Conservation (phyloP, 2,888 invertebrate genomes). For the Actias luna region DNA sequence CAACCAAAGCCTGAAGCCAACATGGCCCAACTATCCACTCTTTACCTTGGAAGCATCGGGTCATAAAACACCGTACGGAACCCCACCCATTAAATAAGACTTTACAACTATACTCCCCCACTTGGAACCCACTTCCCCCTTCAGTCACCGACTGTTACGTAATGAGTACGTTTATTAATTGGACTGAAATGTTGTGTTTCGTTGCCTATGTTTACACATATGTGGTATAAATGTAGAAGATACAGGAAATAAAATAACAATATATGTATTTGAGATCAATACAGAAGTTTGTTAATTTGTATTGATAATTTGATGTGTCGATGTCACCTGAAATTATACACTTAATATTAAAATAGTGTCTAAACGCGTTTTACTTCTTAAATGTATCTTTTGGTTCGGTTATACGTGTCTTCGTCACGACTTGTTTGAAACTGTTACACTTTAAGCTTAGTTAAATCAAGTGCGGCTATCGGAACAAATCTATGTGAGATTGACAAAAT, state of each 20-base stretch:
- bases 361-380: too few relatives aligned
- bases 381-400: too few relatives aligned
- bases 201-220: background rate
- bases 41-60: conserved; percentile 25
- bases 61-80: conserved; percentile 56
- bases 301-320: too few relatives aligned
- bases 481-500: too few relatives aligned
- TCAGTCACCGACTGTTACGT: conserved; percentile 28
- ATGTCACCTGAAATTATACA: too few relatives aligned
- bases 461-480: too few relatives aligned
- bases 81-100: conserved; percentile 54
- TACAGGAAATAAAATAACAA: background rate
- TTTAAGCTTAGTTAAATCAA: too few relatives aligned
- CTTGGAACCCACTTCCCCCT: conserved; percentile 21
- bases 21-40: conserved; percentile 32
- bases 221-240: background rate
- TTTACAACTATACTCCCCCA: conserved; percentile 44
- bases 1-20: conserved; percentile 17
- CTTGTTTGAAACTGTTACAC: too few relatives aligned
- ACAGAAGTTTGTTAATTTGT: too few relatives aligned
- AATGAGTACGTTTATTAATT: conserved; percentile 36
- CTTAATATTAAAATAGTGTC: too few relatives aligned
- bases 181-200: conserved; percentile 13
- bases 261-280: too few relatives aligned
- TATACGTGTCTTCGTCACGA: too few relatives aligned